A percentile compares a stretch with the other conserved stretches of the same genome.
phyloP scores from a whole-genome alignment of 1,140 invertebrate species.

The Heliconius hewitsoni region DNA sequence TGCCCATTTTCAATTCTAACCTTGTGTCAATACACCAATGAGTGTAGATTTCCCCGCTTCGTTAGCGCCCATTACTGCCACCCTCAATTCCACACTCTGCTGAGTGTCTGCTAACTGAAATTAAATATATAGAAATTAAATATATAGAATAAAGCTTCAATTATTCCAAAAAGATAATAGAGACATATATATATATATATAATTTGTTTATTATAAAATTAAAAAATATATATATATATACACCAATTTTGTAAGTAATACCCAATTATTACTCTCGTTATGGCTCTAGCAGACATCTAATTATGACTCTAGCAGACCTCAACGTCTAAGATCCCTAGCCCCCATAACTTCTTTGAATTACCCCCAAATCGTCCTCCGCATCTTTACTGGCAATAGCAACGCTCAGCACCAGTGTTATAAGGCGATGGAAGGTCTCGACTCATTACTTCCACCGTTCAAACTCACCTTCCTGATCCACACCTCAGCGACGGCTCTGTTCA shows the following conservation, averaged over 20 bases:
- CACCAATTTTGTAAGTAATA: too few relatives aligned
- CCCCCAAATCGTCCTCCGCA: constrained; percentile 57
- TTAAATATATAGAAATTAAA: background rate
- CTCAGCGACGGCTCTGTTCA: constrained; percentile 86
- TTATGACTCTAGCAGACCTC: too few relatives aligned
- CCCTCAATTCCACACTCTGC: constrained; percentile 92
- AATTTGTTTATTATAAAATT: too few relatives aligned
- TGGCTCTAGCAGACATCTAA: too few relatives aligned
- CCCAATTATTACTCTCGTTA: too few relatives aligned
- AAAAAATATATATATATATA: too few relatives aligned
- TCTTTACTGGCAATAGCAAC: constrained; percentile 88
- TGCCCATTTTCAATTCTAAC: constrained; percentile 39
- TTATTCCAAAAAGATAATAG: background rate
- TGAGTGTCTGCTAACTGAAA: constrained; percentile 91
- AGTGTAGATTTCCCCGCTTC: constrained; percentile 97
- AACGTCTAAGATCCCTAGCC: too few relatives aligned
- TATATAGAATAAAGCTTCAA: background rate
- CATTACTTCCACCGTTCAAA: too few relatives aligned
- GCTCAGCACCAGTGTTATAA: constrained; percentile 92
- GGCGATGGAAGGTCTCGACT: constrained; percentile 79
- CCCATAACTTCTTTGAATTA: too few relatives aligned
- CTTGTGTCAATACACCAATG: constrained; percentile 96
- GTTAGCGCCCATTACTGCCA: constrained; percentile 95
- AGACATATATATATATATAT: too few relatives aligned
- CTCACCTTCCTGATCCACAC: constrained; percentile 93